Conservation (phyloP, 1,140 invertebrate species). For the Drosophila yakuba region DNA sequence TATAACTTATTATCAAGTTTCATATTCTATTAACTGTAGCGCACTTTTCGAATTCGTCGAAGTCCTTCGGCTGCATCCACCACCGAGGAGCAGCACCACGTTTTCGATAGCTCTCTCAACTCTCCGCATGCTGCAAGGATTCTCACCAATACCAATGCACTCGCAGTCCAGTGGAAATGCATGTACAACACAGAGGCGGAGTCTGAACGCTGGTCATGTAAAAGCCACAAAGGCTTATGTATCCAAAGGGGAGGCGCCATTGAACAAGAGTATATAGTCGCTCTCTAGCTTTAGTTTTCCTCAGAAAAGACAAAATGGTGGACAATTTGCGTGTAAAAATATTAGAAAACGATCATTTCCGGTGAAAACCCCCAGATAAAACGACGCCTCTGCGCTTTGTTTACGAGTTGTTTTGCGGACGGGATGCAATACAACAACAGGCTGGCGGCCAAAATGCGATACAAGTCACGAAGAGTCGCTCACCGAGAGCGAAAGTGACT, state of each 20-base stretch:
- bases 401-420: constrained; percentile 75
- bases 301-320: constrained; percentile 65
- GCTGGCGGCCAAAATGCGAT: constrained; percentile 58
- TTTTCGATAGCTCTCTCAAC: constrained; percentile 38
- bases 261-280: constrained; percentile 22
- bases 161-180: constrained; percentile 50
- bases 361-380: constrained; percentile 18
- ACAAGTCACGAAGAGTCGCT: constrained; percentile 55
- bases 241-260: constrained; percentile 62
- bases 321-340: neutral
- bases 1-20: neutral
- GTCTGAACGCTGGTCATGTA: constrained; percentile 54
- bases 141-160: constrained; percentile 63
- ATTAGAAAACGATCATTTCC: constrained; percentile 12
- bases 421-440: constrained; percentile 60
- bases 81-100: constrained; percentile 40
- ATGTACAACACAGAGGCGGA: constrained; percentile 76
- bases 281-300: constrained; percentile 4
- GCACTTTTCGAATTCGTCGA: constrained; percentile 46
- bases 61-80: constrained; percentile 46
- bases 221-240: constrained; percentile 47
- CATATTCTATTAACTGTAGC: constrained; percentile 35
- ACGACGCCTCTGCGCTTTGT: constrained; percentile 75
- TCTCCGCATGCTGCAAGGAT: constrained; percentile 47
- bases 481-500: constrained; percentile 70